Evolutionary conservation across 92 coral and sea anemone species (phyloP).

Genomic region (Phenganax subtilis): DNA sequence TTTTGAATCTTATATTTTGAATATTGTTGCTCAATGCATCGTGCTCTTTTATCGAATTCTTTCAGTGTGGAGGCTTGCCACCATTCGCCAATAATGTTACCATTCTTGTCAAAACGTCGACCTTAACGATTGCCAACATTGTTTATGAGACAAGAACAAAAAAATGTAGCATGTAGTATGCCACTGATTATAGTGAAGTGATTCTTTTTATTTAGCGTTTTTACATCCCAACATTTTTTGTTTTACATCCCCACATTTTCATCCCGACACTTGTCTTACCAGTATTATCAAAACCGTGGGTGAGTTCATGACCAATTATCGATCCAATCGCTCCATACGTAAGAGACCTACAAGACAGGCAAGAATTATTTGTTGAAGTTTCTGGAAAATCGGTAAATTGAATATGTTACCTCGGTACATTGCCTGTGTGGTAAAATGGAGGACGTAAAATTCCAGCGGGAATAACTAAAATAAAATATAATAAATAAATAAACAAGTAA

Average conservation of each 20-base stretch:
- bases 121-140: slow-evolving; percentile 40
- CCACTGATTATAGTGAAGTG: background rate
- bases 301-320: slow-evolving; percentile 93
- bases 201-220: background rate
- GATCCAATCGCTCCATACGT: slow-evolving; percentile 97
- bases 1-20: slow-evolving; percentile 84
- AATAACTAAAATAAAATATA: slow-evolving; percentile 52
- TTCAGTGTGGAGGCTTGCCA: slow-evolving; percentile 73
- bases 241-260: background rate
- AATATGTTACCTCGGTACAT: slow-evolving; percentile 74
- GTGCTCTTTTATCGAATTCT: slow-evolving; percentile 73
- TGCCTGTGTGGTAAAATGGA: slow-evolving; percentile 88
- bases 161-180: background rate
- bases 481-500: no score
- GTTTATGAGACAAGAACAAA: background rate
- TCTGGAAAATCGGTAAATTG: background rate
- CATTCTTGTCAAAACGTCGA: slow-evolving; percentile 95
- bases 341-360: slow-evolving; percentile 55
- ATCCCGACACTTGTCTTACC: slow-evolving; percentile 47
- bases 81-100: slow-evolving; percentile 96
- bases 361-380: background rate
- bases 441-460: slow-evolving; percentile 96
- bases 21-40: slow-evolving; percentile 85
- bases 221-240: background rate
- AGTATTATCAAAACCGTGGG: slow-evolving; percentile 98